Evolutionary conservation across 2,113 vertebrate genomes (phyloP), one percentile per base, ranked within the genome.

Genomic region (Saccopteryx leptura): DNA sequence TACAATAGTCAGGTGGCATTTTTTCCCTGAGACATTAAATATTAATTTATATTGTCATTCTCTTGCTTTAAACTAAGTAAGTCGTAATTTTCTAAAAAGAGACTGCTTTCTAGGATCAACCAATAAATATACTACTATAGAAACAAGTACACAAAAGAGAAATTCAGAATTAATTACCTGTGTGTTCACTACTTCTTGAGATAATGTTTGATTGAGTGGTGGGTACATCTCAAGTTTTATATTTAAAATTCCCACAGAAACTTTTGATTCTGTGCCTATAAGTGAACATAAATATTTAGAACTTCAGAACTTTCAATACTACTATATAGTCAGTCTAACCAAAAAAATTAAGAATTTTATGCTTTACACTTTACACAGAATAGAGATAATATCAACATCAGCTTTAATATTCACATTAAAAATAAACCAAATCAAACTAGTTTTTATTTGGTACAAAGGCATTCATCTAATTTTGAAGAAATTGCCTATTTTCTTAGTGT

Each of bases 171-270:
- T 68, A 97, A 93, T 98, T 97, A 99, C 99, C 98, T 99, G 99
- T 92, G 99, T 99, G 94, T 97, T 99, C 96, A 99, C 98, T 98
- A 99, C 98, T 97, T 99, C 99, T 86, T 98, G 89, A 96, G 98
- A 99, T 65, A 99, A 97, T 0, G 93, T 98, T 93, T 99, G 99
- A 87, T 76, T 98, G 82, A 99, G 99, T 17, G 98, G 99, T 92
- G 99, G 99, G 97, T 99, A 99, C 90, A 99, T 98, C 98, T 99
- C 99, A 97, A 99, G 98, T 93, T 98, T 99, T 97, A 99, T 97
- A 60, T 99, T 99, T 98, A 99, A 98, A 98, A 99, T 98, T 87
- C 99, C 99, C 95, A 99, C 99, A 91, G 99, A 98, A 91, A 99
- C 99, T 98, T 99, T 99, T 96, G 99, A 99, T 98, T 99, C 99